Base-by-base conservation (phyloP, 2,888 invertebrate genomes). In the Dynastes maya region DNA sequence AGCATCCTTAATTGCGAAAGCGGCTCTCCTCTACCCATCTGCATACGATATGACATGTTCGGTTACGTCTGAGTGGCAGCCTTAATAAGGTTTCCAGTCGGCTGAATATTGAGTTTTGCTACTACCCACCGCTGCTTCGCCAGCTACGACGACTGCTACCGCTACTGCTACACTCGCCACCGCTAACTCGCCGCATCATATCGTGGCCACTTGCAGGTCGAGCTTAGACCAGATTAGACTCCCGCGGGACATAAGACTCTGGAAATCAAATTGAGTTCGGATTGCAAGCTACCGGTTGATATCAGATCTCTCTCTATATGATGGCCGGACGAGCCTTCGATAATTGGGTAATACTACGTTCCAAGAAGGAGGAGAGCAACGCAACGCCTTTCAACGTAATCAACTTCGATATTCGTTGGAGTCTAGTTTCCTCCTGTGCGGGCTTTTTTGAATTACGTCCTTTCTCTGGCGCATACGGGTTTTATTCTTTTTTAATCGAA, bases 21-120 rank as follows among this genome's bases (percentile, higher is more conserved):
- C 78, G 83, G 79, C 81, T 83, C 83, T 83, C 83, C 83, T 83
- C 83, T 81, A 79, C 82, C 84, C 85, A 86, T 86, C 85, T 86
- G 85, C 86, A 86, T 86, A 86, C 83, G 82, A 85, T 85, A 84
- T 85, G 86, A 85, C 85, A 85, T 85, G 84, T 86, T 85, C 83
- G 83, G 88, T 87, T 87, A 85, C 87, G 86, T 87, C 87, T 86
- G 87, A 87, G 86, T 86, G 87, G 87, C 86, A 86, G 84, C 86
- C 88, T 89, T 89, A 89, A 89, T 89, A 89, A 89, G 88, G 87
- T 89, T 89, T 89, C 89, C 89, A 85, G 87, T 85, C 86, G 87
- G 89, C 87, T 89, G 89, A 88, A 88, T 89, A 89, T 89, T 88
- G 89, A 88, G 88, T 88, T 89, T 87, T 86, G 86, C 86, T 85